Evolutionary conservation across 2,888 invertebrate genomes (phyloP).

Genomic region (Leptogaster cylindrica): DNA sequence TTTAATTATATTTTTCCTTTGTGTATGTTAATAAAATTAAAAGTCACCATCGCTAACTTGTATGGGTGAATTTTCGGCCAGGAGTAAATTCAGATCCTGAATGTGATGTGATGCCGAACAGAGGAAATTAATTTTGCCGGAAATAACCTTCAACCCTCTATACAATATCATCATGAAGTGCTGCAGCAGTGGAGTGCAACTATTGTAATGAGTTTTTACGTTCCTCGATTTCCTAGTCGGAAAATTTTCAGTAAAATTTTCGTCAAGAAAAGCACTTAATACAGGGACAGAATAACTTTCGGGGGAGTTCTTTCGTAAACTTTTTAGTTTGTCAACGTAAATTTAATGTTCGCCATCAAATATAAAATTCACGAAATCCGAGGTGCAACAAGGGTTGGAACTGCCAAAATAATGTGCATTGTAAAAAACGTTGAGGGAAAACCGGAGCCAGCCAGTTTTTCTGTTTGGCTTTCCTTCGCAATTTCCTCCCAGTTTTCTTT

Average conservation of each 20-base stretch:
- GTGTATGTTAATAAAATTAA: too few relatives aligned
- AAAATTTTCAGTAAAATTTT: neutral
- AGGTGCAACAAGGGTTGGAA: neutral
- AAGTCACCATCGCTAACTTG: too few relatives aligned
- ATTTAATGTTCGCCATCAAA: neutral
- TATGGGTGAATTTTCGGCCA: too few relatives aligned
- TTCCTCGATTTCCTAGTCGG: neutral
- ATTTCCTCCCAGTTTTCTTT: neutral
- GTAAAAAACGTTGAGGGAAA: too few relatives aligned
- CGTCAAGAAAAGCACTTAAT: conserved; percentile 4
- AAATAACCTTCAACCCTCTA: too few relatives aligned
- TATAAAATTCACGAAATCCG: neutral
- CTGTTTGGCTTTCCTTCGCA: neutral
- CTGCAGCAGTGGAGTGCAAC: too few relatives aligned
- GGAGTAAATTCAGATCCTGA: too few relatives aligned
- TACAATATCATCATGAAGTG: too few relatives aligned
- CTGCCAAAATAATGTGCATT: too few relatives aligned
- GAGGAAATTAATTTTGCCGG: too few relatives aligned
- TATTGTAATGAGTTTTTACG: neutral
- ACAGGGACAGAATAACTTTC: neutral
- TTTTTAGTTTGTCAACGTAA: neutral
- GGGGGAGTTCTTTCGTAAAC: neutral
- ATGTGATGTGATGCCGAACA: too few relatives aligned
- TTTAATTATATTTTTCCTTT: too few relatives aligned
- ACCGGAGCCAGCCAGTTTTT: neutral